phyloP scores from a whole-genome alignment of 2,113 vertebrate genomes.

The Cacatua alba region DNA sequence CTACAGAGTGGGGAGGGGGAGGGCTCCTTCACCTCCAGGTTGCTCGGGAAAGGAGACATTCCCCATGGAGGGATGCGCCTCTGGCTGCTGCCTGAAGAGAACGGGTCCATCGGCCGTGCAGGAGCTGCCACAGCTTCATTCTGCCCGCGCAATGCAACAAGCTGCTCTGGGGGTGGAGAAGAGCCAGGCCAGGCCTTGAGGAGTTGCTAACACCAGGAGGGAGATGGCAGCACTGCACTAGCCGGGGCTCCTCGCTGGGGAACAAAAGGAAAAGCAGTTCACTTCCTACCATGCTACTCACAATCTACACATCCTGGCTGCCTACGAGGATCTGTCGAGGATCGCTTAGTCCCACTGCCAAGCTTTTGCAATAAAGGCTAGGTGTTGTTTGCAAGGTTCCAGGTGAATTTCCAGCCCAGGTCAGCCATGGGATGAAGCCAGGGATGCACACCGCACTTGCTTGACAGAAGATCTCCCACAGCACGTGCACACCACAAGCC shows the following conservation, averaged over 20 bases:
- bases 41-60: neutral
- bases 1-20: neutral
- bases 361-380: neutral
- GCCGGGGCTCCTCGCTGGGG: neutral
- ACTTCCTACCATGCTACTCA: neutral
- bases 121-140: conserved; percentile 5
- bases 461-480: neutral
- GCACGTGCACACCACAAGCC: fast-evolving
- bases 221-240: neutral
- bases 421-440: neutral
- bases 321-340: fast-evolving
- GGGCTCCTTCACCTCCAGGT: neutral
- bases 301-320: fast-evolving
- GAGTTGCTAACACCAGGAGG: neutral
- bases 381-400: neutral
- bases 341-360: neutral
- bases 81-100: neutral
- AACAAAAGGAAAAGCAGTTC: neutral
- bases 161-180: neutral
- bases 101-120: neutral
- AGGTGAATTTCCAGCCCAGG: neutral
- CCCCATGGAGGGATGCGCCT: fast-evolving
- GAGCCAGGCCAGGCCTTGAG: neutral
- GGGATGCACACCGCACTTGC: neutral
- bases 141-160: neutral